phyloP scores from a whole-genome alignment of 2,113 vertebrate species.

The Platichthys stellatus region DNA sequence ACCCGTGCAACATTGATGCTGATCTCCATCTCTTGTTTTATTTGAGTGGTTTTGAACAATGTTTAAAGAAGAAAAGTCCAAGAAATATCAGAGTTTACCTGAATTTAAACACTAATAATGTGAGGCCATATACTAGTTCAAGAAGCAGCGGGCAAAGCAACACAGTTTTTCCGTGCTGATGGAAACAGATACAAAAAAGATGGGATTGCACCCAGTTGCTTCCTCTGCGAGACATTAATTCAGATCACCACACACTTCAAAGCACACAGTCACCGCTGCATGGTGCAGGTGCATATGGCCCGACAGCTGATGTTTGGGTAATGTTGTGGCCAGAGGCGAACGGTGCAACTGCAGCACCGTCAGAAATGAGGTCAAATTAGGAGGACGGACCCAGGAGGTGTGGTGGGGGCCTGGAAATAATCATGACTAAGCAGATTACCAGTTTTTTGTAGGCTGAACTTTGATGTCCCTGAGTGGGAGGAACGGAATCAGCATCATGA shows the following conservation, averaged over 20 bases:
- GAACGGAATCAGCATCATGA: background rate
- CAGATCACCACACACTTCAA: conserved; percentile 26
- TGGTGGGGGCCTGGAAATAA: conserved; percentile 15
- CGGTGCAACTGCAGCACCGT: conserved; percentile 3
- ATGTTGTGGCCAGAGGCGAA: conserved; percentile 29
- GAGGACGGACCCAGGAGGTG: conserved; percentile 41
- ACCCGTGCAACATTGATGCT: background rate
- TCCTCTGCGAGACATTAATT: conserved; percentile 27
- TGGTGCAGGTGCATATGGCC: conserved; percentile 44
- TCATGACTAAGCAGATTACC: conserved; percentile 40
- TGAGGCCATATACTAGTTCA: background rate
- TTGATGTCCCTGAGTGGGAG: conserved; percentile 9
- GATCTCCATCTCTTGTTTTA: conserved; percentile 3
- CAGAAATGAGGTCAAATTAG: conserved; percentile 60
- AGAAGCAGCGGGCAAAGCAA: background rate
- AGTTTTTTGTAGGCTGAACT: conserved; percentile 2
- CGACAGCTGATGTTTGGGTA: conserved; percentile 41
- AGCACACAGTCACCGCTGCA: conserved; percentile 4
- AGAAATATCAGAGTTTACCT: background rate
- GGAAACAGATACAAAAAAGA: background rate
- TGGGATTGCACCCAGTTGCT: conserved; percentile 3
- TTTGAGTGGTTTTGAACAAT: background rate
- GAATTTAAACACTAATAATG: too few relatives aligned
- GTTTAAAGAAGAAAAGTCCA: background rate
- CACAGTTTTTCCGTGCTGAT: background rate